Conservation (phyloP, 2,888 invertebrate genomes). For the Acanthosepion esculentum region DNA sequence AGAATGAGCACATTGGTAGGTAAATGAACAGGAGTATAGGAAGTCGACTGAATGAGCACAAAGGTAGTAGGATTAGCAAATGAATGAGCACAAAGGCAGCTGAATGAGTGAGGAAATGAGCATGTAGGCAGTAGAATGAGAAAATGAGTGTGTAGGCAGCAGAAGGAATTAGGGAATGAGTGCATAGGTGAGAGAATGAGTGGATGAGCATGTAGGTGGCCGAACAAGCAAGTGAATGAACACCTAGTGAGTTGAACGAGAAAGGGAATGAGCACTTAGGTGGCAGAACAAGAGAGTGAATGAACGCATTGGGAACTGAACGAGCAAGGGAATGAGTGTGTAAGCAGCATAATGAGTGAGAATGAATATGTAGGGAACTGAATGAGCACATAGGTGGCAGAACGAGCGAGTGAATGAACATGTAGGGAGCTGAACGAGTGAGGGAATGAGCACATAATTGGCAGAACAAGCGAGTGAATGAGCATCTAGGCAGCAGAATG, state of each 20-base stretch:
- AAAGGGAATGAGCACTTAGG: background rate
- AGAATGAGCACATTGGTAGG: too few species aligned
- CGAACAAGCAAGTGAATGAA: background rate
- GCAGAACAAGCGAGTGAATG: background rate
- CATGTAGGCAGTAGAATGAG: too few species aligned
- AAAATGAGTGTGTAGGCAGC: too few species aligned
- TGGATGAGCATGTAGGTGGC: too few species aligned
- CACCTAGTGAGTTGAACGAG: background rate
- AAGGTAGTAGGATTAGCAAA: too few species aligned
- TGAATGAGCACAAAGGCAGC: too few species aligned
- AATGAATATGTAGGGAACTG: background rate
- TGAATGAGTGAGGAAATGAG: background rate
- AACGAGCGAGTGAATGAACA: background rate
- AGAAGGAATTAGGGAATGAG: too few species aligned
- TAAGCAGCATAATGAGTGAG: background rate
- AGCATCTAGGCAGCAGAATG: background rate
- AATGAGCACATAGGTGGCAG: background rate
- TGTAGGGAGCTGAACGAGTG: too few species aligned
- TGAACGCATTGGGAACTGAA: background rate
- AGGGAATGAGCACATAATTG: background rate
- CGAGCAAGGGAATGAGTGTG: background rate
- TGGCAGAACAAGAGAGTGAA: background rate
- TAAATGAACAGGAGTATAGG: too few species aligned
- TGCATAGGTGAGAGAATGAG: too few species aligned
- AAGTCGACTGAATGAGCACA: too few species aligned